Conservation (phyloP, 2,888 invertebrate species). For the Antheraea yamamai region DNA sequence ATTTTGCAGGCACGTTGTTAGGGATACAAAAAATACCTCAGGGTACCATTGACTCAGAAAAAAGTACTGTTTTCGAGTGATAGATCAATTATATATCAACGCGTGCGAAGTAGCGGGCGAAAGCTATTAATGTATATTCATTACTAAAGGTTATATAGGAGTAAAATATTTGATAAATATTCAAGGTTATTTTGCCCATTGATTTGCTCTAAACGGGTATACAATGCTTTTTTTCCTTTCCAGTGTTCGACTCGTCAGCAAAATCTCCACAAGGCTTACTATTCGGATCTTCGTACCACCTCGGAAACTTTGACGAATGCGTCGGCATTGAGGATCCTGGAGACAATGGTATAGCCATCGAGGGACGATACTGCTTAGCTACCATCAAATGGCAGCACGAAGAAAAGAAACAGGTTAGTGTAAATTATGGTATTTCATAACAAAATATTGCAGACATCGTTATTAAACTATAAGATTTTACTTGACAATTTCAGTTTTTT, state of each 20-base stretch:
- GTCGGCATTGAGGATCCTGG: constrained; percentile 69
- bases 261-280: constrained; percentile 86
- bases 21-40: no score
- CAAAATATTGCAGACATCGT: no score
- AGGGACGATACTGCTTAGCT: constrained; percentile 86
- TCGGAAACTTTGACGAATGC: constrained; percentile 90
- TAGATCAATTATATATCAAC: no score
- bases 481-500: no score
- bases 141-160: no score
- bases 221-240: constrained; percentile 33
- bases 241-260: constrained; percentile 89
- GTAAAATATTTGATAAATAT: background rate
- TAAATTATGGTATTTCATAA: background rate
- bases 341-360: constrained; percentile 60
- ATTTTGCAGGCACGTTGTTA: no score
- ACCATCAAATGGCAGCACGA: constrained; percentile 71
- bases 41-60: no score
- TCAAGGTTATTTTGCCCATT: background rate
- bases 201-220: background rate
- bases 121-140: no score
- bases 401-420: constrained; percentile 30
- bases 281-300: constrained; percentile 85
- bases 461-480: no score
- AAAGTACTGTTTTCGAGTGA: no score
- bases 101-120: no score